Base-by-base conservation (phyloP, 1,140 invertebrate genomes). In the Trialeurodes vaporariorum region DNA sequence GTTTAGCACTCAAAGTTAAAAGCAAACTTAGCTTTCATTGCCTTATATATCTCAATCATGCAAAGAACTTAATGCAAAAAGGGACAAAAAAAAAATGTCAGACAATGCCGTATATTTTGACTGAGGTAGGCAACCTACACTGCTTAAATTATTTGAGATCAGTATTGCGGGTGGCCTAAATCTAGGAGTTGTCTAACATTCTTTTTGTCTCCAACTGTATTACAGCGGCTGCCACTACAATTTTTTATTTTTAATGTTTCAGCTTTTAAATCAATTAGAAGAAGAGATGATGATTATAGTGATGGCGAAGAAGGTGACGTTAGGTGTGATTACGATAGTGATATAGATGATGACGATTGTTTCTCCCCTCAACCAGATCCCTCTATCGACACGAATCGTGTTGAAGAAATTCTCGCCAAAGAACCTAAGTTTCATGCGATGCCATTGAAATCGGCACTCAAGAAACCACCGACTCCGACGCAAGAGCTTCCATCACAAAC, bases 331-430 rank as follows among this genome's bases (percentile, higher is more conserved):
- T 82, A 84, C 2, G 82, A 82, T 22, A 85, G 85, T 27, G 84
- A 82, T 40, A 79, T 79, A 34, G 77, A 78, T n/a, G 74, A 76
- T 27, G 79, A 79, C 61, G 81, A 74, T 62, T 76, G 75, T 74
- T 83, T 79, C 74, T 76, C 76, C 68, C 83, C 73, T 70, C 83
- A 83, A 77, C 82, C 82, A 67, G 85, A 87, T 77, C 83, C 84
- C 1, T 75, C 77, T 21, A 87, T 91, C 72, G 90, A 93, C 76
- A 92, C 90, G 34, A 86, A 85, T 22, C 83, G 89, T 64, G 86
- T 93, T 40, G 91, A 94, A 77, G 90, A 94, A 79, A 93, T 94
- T 68, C 91, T 90, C 66, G 91, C 92, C 66, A 92, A 92, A 78
- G 91, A 93, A 80, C 90, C 90, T 22, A 86, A 87, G 66, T 72